Base-by-base conservation (phyloP, 2,888 invertebrate genomes). In the Malthinus seriepunctatus region DNA sequence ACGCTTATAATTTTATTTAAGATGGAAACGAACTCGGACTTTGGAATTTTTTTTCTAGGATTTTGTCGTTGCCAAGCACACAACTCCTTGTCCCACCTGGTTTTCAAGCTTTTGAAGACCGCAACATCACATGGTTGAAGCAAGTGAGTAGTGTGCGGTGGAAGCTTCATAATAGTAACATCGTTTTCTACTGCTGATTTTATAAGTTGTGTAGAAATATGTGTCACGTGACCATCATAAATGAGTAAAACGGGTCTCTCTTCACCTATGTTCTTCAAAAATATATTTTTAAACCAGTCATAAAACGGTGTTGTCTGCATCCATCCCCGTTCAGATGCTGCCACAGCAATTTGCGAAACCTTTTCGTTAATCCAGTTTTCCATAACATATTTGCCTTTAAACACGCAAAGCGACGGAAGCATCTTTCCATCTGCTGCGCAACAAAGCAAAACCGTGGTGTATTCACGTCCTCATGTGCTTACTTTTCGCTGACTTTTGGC, bases 291-390 rank as follows among this genome's bases (percentile, higher is more conserved):
- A n/a, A n/a, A n/a, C n/a, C n/a, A n/a, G n/a, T n/a, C n/a, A n/a
- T n/a, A n/a, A n/a, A n/a, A n/a, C n/a, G n/a, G n/a, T n/a, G n/a
- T n/a, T n/a, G n/a, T n/a, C n/a, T n/a, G n/a, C n/a, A n/a, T n/a
- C n/a, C 6, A 73, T 1, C 71, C 72, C 56, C 73, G 73, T 34
- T 50, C 55, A 3, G 68, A 70, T 3, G 69, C 67, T 4, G 71
- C 67, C 48, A 69, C 69, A 3, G 60, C 44, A 6, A 68, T 71
- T 6, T 62, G 58, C 35, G 63, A 64, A 54, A 52, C 69, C 0
- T 50, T 66, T 44, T 60, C 9, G 38, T 56, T 11, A 23, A 62
- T 50, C 50, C 37, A 38, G 5, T 33, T 32, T n/a, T 56, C 50
- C 32, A 51, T 44, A 9, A 51, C 15, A 23, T 51, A 44, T 44